Base-by-base conservation (phyloP, 2,888 invertebrate genomes). In the Ormyrus thymus region DNA sequence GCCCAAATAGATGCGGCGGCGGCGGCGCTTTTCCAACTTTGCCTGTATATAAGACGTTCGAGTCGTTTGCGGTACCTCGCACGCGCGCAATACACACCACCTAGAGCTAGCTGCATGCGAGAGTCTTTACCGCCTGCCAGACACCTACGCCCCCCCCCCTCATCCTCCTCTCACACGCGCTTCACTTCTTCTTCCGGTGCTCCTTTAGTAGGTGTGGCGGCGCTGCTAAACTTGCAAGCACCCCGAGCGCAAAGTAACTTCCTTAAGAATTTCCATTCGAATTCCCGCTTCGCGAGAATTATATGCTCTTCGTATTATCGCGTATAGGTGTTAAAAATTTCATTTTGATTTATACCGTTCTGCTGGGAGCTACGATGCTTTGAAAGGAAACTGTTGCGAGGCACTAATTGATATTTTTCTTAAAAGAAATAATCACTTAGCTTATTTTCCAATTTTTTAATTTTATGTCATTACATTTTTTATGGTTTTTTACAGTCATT, bases 61-160 rank as follows among this genome's bases (percentile, higher is more conserved):
- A 50, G 11, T 45, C 62, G 11, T n/a, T 59, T 59, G n/a, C 29
- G 48, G 79, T 82, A 81, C 79, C 81, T 80, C 79, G 78, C 83
- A 82, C 83, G 80, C 83, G 82, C 83, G 50, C 11, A 8, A 50
- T 7, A 8, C 13, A 51, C 29, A 29, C 29, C 29, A 29, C 29
- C 29, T 29, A 29, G 29, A 29, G 29, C 29, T 29, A 29, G 29
- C 78, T 81, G 80, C 81, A 79, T 69, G 75, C 82, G 77, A 56
- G 79, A 76, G 72, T 78, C 77, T 79, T 70, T 61, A 46, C 71
- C 51, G 53, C 56, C 29, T 74, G 48, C 70, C 70, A 72, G n/a
- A 66, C 77, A 43, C 55, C 62, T 68, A 45, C 77, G 48, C 15
- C 61, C 51, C 9, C 48, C 9, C 15, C 48, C 56, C 59, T 56